Percentiles rank a stretch among this genome's conserved stretches.
phyloP scores from a whole-genome alignment of 2,888 invertebrate species.

The Eupithecia tripunctaria region DNA sequence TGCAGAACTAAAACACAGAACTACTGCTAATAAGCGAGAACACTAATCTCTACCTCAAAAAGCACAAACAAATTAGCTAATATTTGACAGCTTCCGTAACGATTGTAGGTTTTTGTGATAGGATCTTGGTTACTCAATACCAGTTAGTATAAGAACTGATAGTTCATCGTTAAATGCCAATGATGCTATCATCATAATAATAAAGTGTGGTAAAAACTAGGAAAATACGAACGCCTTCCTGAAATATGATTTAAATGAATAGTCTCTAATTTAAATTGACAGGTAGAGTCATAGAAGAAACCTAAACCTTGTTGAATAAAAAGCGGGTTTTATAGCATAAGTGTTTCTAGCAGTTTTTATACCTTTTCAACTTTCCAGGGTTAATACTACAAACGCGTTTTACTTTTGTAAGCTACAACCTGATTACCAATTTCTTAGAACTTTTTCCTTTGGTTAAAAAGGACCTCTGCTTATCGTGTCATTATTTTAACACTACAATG shows the following conservation, averaged over 20 bases:
- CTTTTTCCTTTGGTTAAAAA: too few species aligned
- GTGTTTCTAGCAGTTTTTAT: too few species aligned
- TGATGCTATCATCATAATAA: slow-evolving; percentile 23
- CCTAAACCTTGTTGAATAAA: background rate
- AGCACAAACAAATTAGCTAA: background rate
- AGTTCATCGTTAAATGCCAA: slow-evolving; percentile 36
- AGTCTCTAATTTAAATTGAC: slow-evolving; percentile 1
- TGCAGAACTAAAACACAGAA: background rate
- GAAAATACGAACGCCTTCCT: slow-evolving; percentile 5
- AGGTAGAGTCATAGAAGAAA: background rate
- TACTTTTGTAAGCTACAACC: too few species aligned
- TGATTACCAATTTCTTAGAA: too few species aligned
- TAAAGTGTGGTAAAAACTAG: slow-evolving; percentile 3
- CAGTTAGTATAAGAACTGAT: slow-evolving; percentile 11
- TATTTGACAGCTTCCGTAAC: slow-evolving; percentile 4
- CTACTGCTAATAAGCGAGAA: background rate
- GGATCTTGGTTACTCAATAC: background rate
- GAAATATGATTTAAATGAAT: slow-evolving; percentile 15
- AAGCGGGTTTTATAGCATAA: too few species aligned
- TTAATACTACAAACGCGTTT: too few species aligned
- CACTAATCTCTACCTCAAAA: background rate
- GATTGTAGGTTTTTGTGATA: background rate
- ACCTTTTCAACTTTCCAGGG: too few species aligned
- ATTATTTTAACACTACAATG: too few species aligned
- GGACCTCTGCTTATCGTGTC: too few species aligned